These are phyloP conservation scores for Mus minutoides DNA, from an alignment of 2,797 vertebrate species.

Conservation along the genomic window DNA sequence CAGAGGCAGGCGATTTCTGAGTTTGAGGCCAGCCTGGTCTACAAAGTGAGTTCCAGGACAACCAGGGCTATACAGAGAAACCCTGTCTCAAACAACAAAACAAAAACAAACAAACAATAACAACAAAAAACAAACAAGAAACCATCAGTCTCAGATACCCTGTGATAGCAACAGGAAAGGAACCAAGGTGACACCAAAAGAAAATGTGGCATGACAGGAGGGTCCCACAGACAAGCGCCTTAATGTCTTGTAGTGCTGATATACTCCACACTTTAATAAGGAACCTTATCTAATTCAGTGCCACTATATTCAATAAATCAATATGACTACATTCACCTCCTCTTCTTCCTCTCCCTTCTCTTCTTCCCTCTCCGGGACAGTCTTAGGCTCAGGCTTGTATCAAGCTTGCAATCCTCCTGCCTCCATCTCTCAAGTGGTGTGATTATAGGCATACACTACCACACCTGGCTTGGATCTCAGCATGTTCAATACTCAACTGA, in stretches of 20 bases:
- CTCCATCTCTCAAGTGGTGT: not conserved
- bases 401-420: not conserved
- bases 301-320: not conserved
- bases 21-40: too few species aligned
- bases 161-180: not conserved
- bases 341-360: not conserved
- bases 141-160: too few species aligned
- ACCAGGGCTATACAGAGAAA: too few species aligned
- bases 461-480: not conserved
- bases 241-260: not conserved
- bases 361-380: not conserved
- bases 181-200: not conserved
- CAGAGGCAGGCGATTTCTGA: too few species aligned
- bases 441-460: not conserved
- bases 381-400: not conserved
- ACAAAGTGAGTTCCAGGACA: too few species aligned
- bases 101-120: too few species aligned
- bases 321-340: not conserved
- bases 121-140: too few species aligned
- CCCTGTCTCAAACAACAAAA: too few species aligned
- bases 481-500: conserved; percentile 12
- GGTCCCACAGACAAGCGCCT: not conserved
- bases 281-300: not conserved
- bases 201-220: not conserved
- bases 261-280: not conserved